Conservation (phyloP, 2,888 invertebrate genomes). For the Caradrina clavipalpis region DNA sequence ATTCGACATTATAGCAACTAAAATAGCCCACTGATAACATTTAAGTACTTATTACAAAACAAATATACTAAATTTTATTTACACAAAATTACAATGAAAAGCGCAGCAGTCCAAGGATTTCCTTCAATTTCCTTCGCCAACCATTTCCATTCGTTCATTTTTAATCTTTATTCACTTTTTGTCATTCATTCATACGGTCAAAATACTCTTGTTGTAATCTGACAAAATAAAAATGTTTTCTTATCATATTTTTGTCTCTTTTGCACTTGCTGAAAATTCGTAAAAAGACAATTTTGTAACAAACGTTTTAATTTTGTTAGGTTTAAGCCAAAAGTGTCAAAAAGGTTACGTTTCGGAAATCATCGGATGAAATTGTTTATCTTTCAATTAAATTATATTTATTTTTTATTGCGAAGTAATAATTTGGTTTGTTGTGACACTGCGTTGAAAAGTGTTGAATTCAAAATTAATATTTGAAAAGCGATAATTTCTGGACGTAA, state of each 20-base stretch:
- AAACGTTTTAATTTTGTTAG: conserved; percentile 12
- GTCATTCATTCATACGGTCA: conserved; percentile 57
- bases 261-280: not conserved
- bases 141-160: conserved; percentile 76
- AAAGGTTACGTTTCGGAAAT: conserved; percentile 17
- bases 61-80: conserved; percentile 81
- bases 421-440: not conserved
- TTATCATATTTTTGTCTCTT: conserved; percentile 1
- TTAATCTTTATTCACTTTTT: conserved; percentile 60
- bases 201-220: conserved; percentile 37
- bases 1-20: conserved; percentile 92
- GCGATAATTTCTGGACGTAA: conserved; percentile 33
- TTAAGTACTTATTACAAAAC: conserved; percentile 80
- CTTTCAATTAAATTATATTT: no score
- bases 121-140: conserved; percentile 75
- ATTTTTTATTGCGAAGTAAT: not conserved
- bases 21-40: conserved; percentile 80
- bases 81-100: conserved; percentile 85
- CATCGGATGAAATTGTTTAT: no score
- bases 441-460: not conserved
- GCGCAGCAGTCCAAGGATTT: conserved; percentile 87
- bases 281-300: not conserved
- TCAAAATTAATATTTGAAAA: not conserved
- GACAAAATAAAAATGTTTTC: conserved; percentile 5
- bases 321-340: conserved; percentile 26